phyloP scores from a whole-genome alignment of 64 coral and sea anemone species.

The Acropora yongei region DNA sequence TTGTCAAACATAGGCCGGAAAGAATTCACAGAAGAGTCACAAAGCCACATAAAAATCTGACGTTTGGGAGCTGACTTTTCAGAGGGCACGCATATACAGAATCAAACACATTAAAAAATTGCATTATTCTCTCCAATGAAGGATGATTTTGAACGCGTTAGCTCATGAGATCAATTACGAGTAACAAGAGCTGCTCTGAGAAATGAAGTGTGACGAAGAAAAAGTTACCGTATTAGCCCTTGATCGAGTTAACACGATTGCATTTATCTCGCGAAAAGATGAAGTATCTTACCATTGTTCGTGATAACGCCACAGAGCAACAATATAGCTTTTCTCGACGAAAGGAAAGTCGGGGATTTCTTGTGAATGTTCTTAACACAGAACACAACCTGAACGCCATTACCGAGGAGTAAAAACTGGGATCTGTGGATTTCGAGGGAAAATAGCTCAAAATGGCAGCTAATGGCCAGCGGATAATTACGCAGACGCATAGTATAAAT shows the following conservation, averaged over 20 bases:
- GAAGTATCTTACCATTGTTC: constrained; percentile 72
- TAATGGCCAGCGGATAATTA: no score
- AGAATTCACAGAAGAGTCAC: no score
- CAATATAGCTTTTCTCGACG: neutral
- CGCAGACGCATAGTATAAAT: no score
- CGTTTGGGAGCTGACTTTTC: no score
- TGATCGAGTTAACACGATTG: neutral
- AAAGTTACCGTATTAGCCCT: no score
- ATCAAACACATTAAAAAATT: no score
- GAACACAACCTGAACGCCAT: constrained; percentile 70
- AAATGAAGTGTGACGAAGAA: neutral
- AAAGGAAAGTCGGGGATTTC: constrained; percentile 16
- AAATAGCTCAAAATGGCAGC: constrained; percentile 4
- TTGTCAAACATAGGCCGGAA: no score
- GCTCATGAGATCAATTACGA: no score
- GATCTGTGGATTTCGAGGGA: neutral
- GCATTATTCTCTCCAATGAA: neutral
- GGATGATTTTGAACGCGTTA: neutral
- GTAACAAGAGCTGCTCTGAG: no score
- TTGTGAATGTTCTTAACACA: constrained; percentile 39
- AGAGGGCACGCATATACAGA: no score
- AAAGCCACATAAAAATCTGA: no score
- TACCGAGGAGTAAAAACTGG: neutral
- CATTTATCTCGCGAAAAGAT: neutral
- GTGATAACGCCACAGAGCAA: constrained; percentile 26